Evolutionary conservation across 2,888 invertebrate genomes (phyloP).

Genomic region (Oscheius sp.): DNA sequence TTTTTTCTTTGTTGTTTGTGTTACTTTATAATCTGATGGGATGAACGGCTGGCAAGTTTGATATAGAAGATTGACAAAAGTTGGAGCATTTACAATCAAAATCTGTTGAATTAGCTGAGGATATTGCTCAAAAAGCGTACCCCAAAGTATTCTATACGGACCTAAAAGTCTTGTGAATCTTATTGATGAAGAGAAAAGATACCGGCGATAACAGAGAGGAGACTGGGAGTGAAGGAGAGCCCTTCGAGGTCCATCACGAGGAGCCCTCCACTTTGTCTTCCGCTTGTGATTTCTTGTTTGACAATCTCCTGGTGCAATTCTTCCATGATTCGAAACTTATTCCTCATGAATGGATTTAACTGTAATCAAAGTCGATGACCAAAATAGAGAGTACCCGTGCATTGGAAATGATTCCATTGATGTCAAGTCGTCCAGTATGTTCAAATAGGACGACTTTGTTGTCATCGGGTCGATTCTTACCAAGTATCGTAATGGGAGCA

Average conservation of each 20-base stretch:
- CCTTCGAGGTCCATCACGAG: conserved; percentile 65
- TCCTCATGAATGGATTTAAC: conserved; percentile 62
- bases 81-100: conserved; percentile 65
- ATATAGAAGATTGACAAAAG: conserved; percentile 65
- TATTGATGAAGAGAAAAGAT: not conserved
- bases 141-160: conserved; percentile 69
- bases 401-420: conserved; percentile 56
- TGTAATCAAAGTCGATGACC: conserved; percentile 32
- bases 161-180: conserved; percentile 47
- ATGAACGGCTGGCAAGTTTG: conserved; percentile 66
- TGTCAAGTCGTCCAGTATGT: conserved; percentile 60
- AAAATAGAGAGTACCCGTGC: conserved; percentile 10
- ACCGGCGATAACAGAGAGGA: conserved; percentile 65
- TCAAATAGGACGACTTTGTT: conserved; percentile 59
- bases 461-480: conserved; percentile 51
- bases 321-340: conserved; percentile 67
- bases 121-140: conserved; percentile 68
- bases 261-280: conserved; percentile 56
- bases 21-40: conserved; percentile 60
- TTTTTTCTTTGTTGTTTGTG: not conserved
- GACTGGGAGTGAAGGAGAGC: conserved; percentile 57
- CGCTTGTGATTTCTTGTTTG: conserved; percentile 48
- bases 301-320: conserved; percentile 53
- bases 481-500: conserved; percentile 62
- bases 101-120: conserved; percentile 64